Evolutionary conservation across 2,113 vertebrate genomes (phyloP), one percentile per base, ranked within the genome.

Genomic region (Uria lomvia): DNA sequence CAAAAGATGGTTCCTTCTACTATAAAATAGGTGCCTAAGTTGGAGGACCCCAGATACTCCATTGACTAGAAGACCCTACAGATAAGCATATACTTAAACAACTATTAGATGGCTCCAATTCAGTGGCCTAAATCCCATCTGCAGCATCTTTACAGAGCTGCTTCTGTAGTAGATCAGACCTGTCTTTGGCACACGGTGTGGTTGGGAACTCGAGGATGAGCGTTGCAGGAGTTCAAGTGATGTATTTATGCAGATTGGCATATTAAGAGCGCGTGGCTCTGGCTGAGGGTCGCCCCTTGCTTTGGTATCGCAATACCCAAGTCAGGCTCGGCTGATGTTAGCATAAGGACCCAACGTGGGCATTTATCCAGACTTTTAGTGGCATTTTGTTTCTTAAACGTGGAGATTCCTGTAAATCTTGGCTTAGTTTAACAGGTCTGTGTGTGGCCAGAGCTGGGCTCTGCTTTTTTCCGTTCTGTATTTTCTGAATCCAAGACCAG

Each of bases 401-500:
- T 40, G 42, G 62, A 89, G 47, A 72, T 96, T 90, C 74, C 71
- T 0, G 2, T 92, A 91, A 88, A 66, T 86, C 55, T 89, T 94
- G 74, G 36, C 42, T 95, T 85, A 38, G 42, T 84, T 45, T 59
- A 74, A 73, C 8, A 24, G 62, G 47, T 79, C 77, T 88, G 3
- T 50, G 43, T 70, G 27, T 82, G 76, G 71, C 78, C 81, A 94
- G 62, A 94, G 73, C 62, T 58, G 53, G 49, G 53, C 62, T 85
- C 62, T 70, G 45, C 21, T 62, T 94, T 81, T 55, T 79, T 85
- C 58, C 40, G 6, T 42, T 68, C 45, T 47, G 4, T 58, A 8
- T 91, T 92, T 94, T 90, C 74, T 91, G 43, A n/a, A 79, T 83
- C 59, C 52, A 49, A 83, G 62, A 45, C 73, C 30, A 91, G 73